phyloP scores from a whole-genome alignment of 1,140 invertebrate species.

The silkworm (Bombyx mori) region DNA sequence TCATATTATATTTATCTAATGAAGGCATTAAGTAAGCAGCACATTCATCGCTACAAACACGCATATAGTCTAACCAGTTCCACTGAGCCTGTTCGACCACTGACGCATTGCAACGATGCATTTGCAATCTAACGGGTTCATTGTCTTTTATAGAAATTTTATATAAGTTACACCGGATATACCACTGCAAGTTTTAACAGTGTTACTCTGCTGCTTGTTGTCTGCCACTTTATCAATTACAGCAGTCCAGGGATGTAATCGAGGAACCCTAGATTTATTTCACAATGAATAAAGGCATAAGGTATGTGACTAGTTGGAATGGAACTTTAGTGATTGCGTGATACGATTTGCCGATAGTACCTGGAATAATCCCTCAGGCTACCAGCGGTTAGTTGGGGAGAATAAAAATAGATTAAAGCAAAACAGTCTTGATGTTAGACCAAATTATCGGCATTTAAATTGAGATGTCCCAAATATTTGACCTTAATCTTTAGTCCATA shows the following conservation, averaged over 20 bases:
- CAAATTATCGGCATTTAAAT: no score
- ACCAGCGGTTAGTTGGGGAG: no score
- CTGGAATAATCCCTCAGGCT: no score
- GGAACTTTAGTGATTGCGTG: no score
- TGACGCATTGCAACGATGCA: slow-evolving; percentile 17
- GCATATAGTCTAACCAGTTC: slow-evolving; percentile 29
- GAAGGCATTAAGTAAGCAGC: slow-evolving; percentile 4
- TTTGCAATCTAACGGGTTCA: slow-evolving; percentile 28
- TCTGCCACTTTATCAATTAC: slow-evolving; percentile 52
- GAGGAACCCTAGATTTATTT: not conserved
- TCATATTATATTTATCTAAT: not conserved
- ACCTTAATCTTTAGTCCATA: no score
- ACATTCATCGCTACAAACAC: slow-evolving; percentile 8
- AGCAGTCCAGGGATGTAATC: slow-evolving; percentile 14
- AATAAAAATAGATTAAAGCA: no score
- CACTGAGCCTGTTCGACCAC: slow-evolving; percentile 9
- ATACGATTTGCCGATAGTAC: no score
- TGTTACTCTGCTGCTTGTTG: slow-evolving; percentile 10
- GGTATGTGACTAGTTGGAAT: no score
- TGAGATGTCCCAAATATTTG: no score
- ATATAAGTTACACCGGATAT: slow-evolving; percentile 25
- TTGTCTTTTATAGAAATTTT: slow-evolving; percentile 17
- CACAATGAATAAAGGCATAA: no score
- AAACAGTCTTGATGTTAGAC: no score
- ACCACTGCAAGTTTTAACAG: slow-evolving; percentile 21